Evolutionary conservation across 2,797 vertebrate genomes (phyloP).

Genomic region (Lepidocolaptes lacrymiger): DNA sequence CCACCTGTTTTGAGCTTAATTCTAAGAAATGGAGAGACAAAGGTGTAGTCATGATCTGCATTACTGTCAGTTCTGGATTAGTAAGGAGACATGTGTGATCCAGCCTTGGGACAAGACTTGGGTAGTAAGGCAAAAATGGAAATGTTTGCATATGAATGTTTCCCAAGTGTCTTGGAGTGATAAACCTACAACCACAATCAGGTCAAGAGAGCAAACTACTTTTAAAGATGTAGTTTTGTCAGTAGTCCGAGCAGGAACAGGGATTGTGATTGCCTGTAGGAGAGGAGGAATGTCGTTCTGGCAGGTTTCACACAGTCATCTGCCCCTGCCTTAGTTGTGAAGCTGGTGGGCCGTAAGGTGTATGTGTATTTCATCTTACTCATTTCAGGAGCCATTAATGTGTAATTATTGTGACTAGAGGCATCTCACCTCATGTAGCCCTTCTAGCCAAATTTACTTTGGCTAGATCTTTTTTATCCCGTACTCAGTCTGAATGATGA

Average conservation of each 20-base stretch:
- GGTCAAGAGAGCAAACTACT: neutral
- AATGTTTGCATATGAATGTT: neutral
- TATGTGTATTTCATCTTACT: neutral
- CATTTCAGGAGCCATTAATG: neutral
- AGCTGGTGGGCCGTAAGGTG: neutral
- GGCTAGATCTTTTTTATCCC: neutral
- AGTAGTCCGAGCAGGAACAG: neutral
- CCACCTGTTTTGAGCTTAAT: neutral
- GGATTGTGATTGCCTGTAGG: neutral
- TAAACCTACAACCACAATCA: neutral
- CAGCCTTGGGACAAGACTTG: neutral
- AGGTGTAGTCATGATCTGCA: neutral
- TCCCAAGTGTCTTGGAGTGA: neutral
- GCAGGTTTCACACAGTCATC: neutral
- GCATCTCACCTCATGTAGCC: neutral
- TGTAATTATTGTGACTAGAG: neutral
- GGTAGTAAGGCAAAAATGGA: neutral
- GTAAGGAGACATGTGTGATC: neutral
- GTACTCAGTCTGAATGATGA: neutral
- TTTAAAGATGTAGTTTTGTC: neutral
- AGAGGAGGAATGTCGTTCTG: neutral
- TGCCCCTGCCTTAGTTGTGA: neutral
- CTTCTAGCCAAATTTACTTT: neutral
- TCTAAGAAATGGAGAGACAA: neutral
- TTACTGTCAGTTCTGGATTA: neutral